Evolutionary conservation across 1,140 invertebrate species (phyloP).

Genomic region (Mylabris phalerata): DNA sequence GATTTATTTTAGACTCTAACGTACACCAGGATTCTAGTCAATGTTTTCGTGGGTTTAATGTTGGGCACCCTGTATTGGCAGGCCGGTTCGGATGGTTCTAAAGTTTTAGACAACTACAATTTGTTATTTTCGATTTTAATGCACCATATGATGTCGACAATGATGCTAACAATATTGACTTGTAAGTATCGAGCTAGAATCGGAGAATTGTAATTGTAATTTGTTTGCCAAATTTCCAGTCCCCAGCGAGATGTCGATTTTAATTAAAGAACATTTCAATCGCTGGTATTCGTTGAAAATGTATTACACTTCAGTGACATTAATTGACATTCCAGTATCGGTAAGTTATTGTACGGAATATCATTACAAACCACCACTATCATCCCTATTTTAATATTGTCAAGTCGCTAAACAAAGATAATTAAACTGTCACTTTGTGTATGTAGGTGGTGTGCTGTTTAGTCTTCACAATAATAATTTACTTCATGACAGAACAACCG

Average conservation of each 20-base stretch:
- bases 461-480: constrained; percentile 75
- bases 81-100: constrained; percentile 61
- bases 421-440: not conserved
- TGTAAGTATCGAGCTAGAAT: constrained; percentile 50
- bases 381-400: not conserved
- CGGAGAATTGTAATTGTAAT: not conserved
- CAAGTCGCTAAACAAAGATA: not conserved
- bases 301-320: constrained; percentile 81
- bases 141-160: constrained; percentile 77
- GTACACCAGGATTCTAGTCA: constrained; percentile 70
- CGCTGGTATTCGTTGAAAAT: constrained; percentile 93
- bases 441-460: constrained; percentile 55
- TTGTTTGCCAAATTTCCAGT: constrained; percentile 55
- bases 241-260: constrained; percentile 83
- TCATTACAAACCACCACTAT: too few relatives aligned
- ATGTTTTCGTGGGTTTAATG: constrained; percentile 64
- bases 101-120: constrained; percentile 76
- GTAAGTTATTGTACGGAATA: constrained; percentile 44
- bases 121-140: constrained; percentile 73
- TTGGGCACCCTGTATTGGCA: constrained; percentile 64
- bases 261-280: constrained; percentile 91
- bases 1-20: constrained; percentile 72
- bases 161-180: constrained; percentile 78
- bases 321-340: constrained; percentile 73
- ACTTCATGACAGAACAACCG: constrained; percentile 81